phyloP scores from a whole-genome alignment of 2,113 vertebrate species.

The Lycocorax pyrrhopterus region DNA sequence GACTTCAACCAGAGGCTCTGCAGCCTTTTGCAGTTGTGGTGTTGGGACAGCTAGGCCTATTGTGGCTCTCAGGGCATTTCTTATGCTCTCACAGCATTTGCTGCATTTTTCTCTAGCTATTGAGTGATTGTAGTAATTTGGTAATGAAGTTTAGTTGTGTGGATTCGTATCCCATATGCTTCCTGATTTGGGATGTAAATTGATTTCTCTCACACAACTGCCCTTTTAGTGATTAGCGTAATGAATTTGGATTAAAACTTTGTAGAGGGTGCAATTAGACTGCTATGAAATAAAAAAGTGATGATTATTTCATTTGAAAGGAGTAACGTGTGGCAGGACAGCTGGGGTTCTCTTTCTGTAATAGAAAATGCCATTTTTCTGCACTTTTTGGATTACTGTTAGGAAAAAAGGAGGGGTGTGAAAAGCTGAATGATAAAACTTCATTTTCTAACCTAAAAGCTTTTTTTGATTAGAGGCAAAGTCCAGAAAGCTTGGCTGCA shows the following conservation, averaged over 20 bases:
- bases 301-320: not conserved
- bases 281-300: not conserved
- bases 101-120: not conserved
- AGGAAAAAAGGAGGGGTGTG: not conserved
- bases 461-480: not conserved
- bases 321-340: not conserved
- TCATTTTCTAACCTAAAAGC: not conserved
- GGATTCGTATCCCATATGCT: not conserved
- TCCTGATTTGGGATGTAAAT: not conserved
- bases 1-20: not conserved
- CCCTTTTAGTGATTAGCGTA: not conserved
- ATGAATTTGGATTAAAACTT: not conserved
- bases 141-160: not conserved
- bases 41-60: not conserved
- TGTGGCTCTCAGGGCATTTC: not conserved
- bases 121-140: not conserved
- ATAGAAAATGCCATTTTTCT: not conserved
- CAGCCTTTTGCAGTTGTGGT: not conserved
- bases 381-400: not conserved
- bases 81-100: not conserved
- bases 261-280: not conserved
- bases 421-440: not conserved
- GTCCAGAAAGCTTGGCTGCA: not conserved
- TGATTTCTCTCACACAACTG: not conserved
- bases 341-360: not conserved